phyloP scores from a whole-genome alignment of 2,113 vertebrate species.

The Eclectus roratus region DNA sequence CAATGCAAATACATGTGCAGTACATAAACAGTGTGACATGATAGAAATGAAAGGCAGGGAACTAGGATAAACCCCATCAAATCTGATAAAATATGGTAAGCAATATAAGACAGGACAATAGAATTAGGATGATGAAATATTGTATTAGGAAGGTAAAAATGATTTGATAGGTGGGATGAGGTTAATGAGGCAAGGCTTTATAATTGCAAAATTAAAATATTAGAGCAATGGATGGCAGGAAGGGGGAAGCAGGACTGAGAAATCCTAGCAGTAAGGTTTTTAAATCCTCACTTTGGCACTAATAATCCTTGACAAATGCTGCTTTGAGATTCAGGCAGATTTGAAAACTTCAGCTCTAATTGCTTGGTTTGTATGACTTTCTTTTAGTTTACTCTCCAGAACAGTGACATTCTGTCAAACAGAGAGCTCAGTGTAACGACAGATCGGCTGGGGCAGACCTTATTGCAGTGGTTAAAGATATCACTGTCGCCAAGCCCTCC shows the following conservation, averaged over 20 bases:
- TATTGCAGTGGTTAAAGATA: neutral
- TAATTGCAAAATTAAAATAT: conserved; percentile 1
- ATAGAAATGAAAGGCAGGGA: neutral
- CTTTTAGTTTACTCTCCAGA: neutral
- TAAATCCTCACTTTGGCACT: neutral
- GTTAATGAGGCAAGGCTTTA: neutral
- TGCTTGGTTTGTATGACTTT: conserved; percentile 3
- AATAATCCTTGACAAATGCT: conserved; percentile 23
- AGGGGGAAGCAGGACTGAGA: conserved; percentile 1
- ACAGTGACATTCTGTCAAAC: conserved; percentile 14
- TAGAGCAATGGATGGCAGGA: neutral
- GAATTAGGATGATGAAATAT: neutral
- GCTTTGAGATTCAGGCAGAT: neutral
- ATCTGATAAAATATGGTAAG: neutral
- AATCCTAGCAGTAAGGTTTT: neutral
- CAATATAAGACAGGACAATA: neutral
- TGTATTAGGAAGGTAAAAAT: neutral
- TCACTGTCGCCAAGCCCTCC: accelerated
- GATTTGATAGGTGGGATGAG: neutral
- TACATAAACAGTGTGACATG: neutral
- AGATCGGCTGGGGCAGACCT: neutral
- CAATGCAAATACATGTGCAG: neutral
- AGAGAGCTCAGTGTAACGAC: neutral
- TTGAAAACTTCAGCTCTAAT: conserved; percentile 34
- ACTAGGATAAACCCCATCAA: neutral